These are phyloP conservation scores for Melanotaenia nigrans DNA, from an alignment of 2,797 vertebrate species.

Conservation along the genomic window DNA sequence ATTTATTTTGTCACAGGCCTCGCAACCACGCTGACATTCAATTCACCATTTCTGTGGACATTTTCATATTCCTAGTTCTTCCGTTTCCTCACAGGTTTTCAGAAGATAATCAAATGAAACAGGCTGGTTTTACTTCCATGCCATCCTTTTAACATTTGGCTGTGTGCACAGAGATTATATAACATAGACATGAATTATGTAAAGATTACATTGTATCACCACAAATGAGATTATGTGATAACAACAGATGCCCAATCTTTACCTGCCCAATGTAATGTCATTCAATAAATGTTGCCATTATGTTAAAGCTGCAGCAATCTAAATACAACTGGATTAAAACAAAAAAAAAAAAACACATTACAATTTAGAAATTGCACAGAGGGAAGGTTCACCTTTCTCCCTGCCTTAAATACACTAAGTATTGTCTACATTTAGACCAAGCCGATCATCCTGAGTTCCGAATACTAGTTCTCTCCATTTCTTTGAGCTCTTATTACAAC, in stretches of 20 bases:
- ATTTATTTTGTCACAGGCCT: constrained; percentile 47
- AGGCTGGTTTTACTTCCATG: constrained; percentile 8
- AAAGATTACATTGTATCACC: constrained; percentile 15
- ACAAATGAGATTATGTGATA: constrained; percentile 18
- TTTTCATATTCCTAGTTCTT: constrained; percentile 28
- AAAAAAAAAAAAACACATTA: neutral
- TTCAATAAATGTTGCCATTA: neutral
- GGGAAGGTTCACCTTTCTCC: neutral
- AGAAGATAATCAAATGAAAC: constrained; percentile 23
- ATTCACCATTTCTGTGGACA: neutral
- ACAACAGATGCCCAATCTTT: constrained; percentile 13
- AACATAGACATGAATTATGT: constrained; percentile 30
- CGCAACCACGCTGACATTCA: constrained; percentile 4
- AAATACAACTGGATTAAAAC: neutral
- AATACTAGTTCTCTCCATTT: neutral
- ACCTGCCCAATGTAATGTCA: neutral
- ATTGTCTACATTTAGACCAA: neutral
- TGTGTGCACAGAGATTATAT: constrained; percentile 3
- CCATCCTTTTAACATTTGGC: neutral
- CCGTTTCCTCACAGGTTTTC: constrained; percentile 9
- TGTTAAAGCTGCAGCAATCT: neutral
- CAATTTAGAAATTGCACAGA: neutral
- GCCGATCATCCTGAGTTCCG: neutral
- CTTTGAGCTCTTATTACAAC: neutral
- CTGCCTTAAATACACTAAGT: no score